phyloP scores from a whole-genome alignment of 2,888 invertebrate species.

The Rhingia rostrata region DNA sequence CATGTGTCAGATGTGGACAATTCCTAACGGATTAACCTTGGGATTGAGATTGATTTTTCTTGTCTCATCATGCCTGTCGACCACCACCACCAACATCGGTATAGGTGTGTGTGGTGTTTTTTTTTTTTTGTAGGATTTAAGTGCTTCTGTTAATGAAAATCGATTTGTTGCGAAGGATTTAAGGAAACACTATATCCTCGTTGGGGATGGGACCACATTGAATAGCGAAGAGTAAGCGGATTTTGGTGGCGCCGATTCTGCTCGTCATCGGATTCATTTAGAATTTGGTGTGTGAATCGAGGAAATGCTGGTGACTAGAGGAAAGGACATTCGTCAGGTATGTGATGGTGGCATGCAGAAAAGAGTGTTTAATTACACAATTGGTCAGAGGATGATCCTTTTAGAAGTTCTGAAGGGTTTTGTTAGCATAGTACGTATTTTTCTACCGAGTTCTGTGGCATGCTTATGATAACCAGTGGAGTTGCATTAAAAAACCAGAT shows the following conservation, averaged over 20 bases:
- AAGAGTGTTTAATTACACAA: too few species aligned
- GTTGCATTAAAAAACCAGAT: too few species aligned
- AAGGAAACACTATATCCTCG: conserved; percentile 10
- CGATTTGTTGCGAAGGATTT: conserved; percentile 50
- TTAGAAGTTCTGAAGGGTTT: too few species aligned
- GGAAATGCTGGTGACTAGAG: neutral
- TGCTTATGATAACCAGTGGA: too few species aligned
- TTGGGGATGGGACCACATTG: neutral
- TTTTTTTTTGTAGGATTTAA: conserved; percentile 37
- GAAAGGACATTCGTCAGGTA: too few species aligned
- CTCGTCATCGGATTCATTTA: conserved; percentile 5
- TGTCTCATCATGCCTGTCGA: neutral
- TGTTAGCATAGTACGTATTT: too few species aligned
- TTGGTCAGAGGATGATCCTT: too few species aligned
- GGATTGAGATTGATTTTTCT: conserved; percentile 54
- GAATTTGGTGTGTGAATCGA: conserved; percentile 2
- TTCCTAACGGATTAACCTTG: conserved; percentile 65
- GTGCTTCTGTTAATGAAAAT: conserved; percentile 47
- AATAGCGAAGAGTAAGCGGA: neutral
- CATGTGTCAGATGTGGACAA: conserved; percentile 49
- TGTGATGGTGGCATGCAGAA: too few species aligned
- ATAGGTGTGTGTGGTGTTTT: conserved; percentile 1
- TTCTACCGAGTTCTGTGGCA: too few species aligned
- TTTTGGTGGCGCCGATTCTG: conserved; percentile 26
- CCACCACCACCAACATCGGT: neutral